These are phyloP conservation scores for Ferdinandea cuprea DNA, from an alignment of 2,888 invertebrate genomes.

Conservation along the genomic window DNA sequence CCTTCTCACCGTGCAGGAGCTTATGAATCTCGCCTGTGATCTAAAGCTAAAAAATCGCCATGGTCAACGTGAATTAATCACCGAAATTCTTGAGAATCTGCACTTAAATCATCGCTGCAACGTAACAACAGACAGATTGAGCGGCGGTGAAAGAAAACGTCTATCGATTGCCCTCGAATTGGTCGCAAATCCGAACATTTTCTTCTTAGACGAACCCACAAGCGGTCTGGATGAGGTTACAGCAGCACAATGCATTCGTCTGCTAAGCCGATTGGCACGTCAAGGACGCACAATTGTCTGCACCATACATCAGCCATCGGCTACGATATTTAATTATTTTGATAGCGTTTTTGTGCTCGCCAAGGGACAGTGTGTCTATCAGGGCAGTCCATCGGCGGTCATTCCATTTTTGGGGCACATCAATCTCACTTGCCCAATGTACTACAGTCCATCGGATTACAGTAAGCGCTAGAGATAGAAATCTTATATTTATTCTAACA, in stretches of 20 bases:
- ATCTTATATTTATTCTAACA: background rate
- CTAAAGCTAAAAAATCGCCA: conserved; percentile 85
- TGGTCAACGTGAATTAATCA: conserved; percentile 78
- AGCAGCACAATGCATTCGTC: conserved; percentile 85
- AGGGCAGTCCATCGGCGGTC: conserved; percentile 86
- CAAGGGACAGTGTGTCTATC: conserved; percentile 87
- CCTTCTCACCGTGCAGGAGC: conserved; percentile 88
- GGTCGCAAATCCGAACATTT: conserved; percentile 92
- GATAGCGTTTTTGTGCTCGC: conserved; percentile 88
- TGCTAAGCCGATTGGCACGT: conserved; percentile 85
- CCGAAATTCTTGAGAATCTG: conserved; percentile 81
- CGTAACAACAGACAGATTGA: conserved; percentile 84
- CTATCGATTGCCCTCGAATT: conserved; percentile 92
- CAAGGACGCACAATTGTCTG: conserved; percentile 88
- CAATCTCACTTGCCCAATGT: conserved; percentile 86
- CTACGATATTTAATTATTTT: conserved; percentile 86
- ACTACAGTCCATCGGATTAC: conserved; percentile 89
- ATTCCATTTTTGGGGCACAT: conserved; percentile 85
- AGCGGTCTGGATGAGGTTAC: conserved; percentile 88
- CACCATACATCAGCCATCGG: conserved; percentile 89
- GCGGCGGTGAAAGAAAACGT: conserved; percentile 92
- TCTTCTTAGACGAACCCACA: conserved; percentile 93
- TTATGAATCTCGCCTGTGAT: conserved; percentile 90
- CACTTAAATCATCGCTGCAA: conserved; percentile 81
- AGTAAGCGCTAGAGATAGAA: conserved; percentile 83